Evolutionary conservation across 1,140 invertebrate species (phyloP), one percentile per base, ranked within the genome.

Genomic region (Pseudomyrmex dendroicus): DNA sequence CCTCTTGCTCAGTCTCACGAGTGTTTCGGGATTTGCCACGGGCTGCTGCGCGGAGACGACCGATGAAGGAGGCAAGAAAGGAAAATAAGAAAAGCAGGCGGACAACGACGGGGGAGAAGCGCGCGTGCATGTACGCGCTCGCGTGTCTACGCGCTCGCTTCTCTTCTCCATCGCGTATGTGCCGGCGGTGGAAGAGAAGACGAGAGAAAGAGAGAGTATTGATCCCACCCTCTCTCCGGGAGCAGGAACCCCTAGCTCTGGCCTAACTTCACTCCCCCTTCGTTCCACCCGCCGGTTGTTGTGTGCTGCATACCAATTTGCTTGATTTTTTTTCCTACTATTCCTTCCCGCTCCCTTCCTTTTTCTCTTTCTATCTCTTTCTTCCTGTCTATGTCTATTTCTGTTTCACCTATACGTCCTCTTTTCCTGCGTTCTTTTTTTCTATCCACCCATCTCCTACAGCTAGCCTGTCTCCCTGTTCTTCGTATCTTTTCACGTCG

Each of bases 251-350:
- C 93, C 93, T 91, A 90, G 92, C 92, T 35, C 35, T 93, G 89
- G 92, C 89, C 92, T 92, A 92, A 93, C 90, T 90, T 89, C 89
- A 89, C 87, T 88, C 89, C 84, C 89, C 86, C 89, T 83, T 91
- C 90, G 86, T 87, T 89, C 92, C 92, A 88, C 91, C 91, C 91
- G 88, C 63, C 89, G 86, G 89, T 93, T 94, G 93, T 94, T 93
- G 93, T 94, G 93, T 91, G 93, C 93, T 94, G 93, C 93, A 94
- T 94, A 94, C 93, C 93, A 94, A 94, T 94, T 94, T 94, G 91
- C 93, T 94, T 93, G 92, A 94, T 94, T 92, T 92, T 92, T 93
- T 91, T 89, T 86, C 90, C 73, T 92, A 91, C 90, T 46, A 61
- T 50, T 68, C n/a, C 50, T 63, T 7, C 8, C 61, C n/a, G 15